Evolutionary conservation across 2,888 invertebrate species (phyloP).

Genomic region (Metopia argyrocephala): DNA sequence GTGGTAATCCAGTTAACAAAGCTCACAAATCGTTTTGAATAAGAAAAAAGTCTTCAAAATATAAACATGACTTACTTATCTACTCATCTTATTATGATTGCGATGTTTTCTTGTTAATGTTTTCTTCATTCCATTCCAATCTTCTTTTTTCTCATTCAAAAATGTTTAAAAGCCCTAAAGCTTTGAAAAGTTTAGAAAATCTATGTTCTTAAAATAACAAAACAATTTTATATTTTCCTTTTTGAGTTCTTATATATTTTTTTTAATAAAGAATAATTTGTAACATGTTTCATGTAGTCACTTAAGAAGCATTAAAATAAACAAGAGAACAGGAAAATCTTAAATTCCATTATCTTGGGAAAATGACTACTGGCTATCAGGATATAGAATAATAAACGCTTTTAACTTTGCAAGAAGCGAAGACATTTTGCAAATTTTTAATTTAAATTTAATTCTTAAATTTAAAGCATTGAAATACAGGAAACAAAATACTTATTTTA

Average conservation of each 20-base stretch:
- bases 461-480: no score
- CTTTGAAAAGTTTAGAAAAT: neutral
- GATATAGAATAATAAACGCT: neutral
- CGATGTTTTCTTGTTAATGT: neutral
- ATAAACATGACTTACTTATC: no score
- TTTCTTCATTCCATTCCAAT: neutral
- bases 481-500: no score
- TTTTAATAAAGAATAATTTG: conserved; percentile 29
- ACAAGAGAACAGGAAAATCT: neutral
- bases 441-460: no score
- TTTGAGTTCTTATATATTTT: neutral
- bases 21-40: no score
- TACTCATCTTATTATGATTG: no score
- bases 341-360: conserved; percentile 32
- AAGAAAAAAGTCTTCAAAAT: no score
- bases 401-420: neutral
- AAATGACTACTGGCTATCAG: conserved; percentile 21
- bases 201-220: neutral
- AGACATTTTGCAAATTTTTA: no score
- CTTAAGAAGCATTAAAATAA: neutral
- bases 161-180: neutral
- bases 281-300: conserved; percentile 27
- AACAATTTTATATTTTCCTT: neutral
- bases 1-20: no score
- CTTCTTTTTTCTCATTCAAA: neutral